Evolutionary conservation across 2,797 vertebrate species (phyloP).

Genomic region (Neomorphus geoffroyi): DNA sequence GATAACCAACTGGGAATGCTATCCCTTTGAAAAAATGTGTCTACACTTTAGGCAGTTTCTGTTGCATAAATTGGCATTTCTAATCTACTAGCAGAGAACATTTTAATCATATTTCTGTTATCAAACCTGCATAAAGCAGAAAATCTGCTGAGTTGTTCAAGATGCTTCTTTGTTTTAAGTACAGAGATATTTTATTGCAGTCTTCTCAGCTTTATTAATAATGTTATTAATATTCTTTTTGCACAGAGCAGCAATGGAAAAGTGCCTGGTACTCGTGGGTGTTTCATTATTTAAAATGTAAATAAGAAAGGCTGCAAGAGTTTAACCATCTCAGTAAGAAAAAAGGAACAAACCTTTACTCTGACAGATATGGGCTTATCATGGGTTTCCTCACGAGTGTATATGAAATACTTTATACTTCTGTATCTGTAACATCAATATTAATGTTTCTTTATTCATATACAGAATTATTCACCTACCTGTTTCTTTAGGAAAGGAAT

Average conservation of each 20-base stretch:
- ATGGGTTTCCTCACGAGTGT: neutral
- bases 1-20: neutral
- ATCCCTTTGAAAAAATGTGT: slow-evolving; percentile 31
- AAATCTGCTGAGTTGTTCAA: slow-evolving; percentile 41
- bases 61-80: slow-evolving; percentile 37
- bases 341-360: slow-evolving; percentile 40
- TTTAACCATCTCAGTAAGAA: slow-evolving; percentile 22
- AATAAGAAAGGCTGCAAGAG: slow-evolving; percentile 53
- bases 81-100: slow-evolving; percentile 2
- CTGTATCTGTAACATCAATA: neutral
- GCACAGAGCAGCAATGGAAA: slow-evolving; percentile 24
- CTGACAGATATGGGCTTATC: slow-evolving; percentile 1
- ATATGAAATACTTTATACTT: neutral
- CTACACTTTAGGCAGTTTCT: neutral
- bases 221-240: slow-evolving; percentile 59
- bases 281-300: slow-evolving; percentile 71
- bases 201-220: slow-evolving; percentile 48
- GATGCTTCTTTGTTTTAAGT: slow-evolving; percentile 49
- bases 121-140: slow-evolving; percentile 14
- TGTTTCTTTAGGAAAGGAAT: neutral
- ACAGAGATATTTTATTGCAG: slow-evolving; percentile 28
- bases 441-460: slow-evolving; percentile 17
- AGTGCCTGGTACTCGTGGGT: slow-evolving; percentile 6
- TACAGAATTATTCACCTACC: neutral
- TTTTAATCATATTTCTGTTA: slow-evolving; percentile 31